phyloP scores from a whole-genome alignment of 2,113 vertebrate genomes.

The Felis chaus region DNA sequence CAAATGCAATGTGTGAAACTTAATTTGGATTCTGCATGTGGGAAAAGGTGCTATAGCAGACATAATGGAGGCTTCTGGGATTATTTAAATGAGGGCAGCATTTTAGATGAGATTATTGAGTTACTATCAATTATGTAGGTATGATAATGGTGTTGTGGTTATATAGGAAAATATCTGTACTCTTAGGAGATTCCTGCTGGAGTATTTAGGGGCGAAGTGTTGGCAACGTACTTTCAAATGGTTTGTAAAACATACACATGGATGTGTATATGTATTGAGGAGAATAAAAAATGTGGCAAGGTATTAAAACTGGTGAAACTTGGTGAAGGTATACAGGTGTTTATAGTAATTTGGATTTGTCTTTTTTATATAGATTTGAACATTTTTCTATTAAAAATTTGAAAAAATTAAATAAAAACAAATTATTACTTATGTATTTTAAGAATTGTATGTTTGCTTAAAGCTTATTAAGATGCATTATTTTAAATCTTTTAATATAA shows the following conservation, averaged over 20 bases:
- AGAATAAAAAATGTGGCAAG: not conserved
- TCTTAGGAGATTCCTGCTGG: not conserved
- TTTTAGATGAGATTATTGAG: not conserved
- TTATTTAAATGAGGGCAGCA: not conserved
- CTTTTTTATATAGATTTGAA: not conserved
- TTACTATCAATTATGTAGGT: not conserved
- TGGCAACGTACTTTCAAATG: not conserved
- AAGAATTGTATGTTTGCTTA: not conserved
- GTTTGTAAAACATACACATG: not conserved
- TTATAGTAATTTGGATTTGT: not conserved
- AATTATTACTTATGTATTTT: not conserved
- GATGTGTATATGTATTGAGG: not conserved
- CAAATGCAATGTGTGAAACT: not conserved
- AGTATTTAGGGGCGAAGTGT: not conserved
- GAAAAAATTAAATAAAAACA: not conserved
- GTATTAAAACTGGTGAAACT: not conserved
- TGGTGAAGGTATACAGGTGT: not conserved
- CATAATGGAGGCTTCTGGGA: not conserved
- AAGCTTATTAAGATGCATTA: not conserved
- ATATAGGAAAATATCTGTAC: not conserved
- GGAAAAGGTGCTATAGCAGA: not conserved
- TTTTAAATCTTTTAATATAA: not conserved
- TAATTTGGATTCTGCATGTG: not conserved
- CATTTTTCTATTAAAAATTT: conserved; percentile 5
- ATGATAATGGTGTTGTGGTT: not conserved